Base-by-base conservation (phyloP, 2,888 invertebrate genomes). In the Eurytoma californica region DNA sequence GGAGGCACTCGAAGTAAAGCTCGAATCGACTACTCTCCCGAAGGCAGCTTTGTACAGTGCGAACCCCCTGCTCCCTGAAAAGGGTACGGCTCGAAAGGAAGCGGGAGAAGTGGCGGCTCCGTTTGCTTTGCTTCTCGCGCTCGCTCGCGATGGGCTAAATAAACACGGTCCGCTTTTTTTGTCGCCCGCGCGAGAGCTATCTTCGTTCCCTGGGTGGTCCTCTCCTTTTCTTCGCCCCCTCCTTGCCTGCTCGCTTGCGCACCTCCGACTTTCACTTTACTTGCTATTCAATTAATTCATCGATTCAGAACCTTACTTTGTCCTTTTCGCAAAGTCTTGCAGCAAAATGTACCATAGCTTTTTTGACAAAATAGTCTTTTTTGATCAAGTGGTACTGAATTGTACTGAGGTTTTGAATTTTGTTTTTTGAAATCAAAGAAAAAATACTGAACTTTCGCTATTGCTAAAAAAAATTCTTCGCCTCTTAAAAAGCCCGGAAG, bases 131-230 rank as follows among this genome's bases (percentile, higher is more conserved):
- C 58, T 76, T 63, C 7, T 39, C 39, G 39, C 39, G 39, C 39
- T 39, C 39, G 39, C 39, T 9, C 68, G 24, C 73, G 49, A 66
- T 18, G 60, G 60, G 63, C 39, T 61, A 68, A 78, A 78, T 61
- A 72, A 78, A 78, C 61, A 72, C 28, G 20, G n/a, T 58, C 55
- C 49, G 63, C 53, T 72, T 39, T 39, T 78, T 72, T 67, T 68
- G 72, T 68, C 72, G 67, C 68, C 20, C 20, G 14, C 18, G 12
- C 4, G 24, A 53, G 75, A 58, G 39, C 39, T 39, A 39, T 39
- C 39, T 39, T 39, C 39, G 39, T 39, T 39, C 39, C 7, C 9
- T 39, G 39, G 39, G 39, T 39, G 39, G 39, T 39, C 39, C 39
- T 39, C 39, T 7, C 39, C 39, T 39, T 39, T 39, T 39, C 9